A percentile compares a stretch with the other conserved stretches of the same genome.
These are phyloP conservation scores for Aspiorhynchus laticeps DNA, from an alignment of 2,113 vertebrate species.

Conservation along the genomic window DNA sequence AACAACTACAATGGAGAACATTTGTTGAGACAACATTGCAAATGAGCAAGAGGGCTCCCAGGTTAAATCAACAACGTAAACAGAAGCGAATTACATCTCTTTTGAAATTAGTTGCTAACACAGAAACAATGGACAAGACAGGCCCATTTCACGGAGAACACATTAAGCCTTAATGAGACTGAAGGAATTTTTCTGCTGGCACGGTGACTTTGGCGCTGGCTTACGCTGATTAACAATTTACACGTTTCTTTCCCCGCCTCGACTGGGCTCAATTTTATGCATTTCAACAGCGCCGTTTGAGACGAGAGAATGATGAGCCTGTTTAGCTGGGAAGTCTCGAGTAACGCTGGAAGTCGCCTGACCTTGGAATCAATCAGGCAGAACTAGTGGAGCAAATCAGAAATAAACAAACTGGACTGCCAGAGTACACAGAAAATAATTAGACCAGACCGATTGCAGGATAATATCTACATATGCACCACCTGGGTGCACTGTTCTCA, in stretches of 20 bases:
- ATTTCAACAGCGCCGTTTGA: constrained; percentile 54
- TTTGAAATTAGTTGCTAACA: constrained; percentile 72
- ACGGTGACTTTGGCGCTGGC: constrained; percentile 14
- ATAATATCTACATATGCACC: constrained; percentile 52
- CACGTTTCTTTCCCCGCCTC: constrained; percentile 53
- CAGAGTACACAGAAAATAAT: constrained; percentile 52
- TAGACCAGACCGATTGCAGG: constrained; percentile 55
- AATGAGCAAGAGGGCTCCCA: constrained; percentile 61
- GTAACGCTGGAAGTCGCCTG: constrained; percentile 27
- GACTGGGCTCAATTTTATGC: constrained; percentile 47
- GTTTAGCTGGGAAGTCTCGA: constrained; percentile 54
- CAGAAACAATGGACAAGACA: constrained; percentile 62
- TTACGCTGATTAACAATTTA: constrained; percentile 70
- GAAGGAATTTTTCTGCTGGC: constrained; percentile 62
- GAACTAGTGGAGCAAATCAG: constrained; percentile 62
- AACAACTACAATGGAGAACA: too few species aligned
- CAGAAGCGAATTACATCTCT: constrained; percentile 63
- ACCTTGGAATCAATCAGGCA: constrained; percentile 70
- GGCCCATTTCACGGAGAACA: constrained; percentile 58
- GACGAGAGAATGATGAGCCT: neutral
- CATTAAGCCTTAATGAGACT: constrained; percentile 68
- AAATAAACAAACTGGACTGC: constrained; percentile 60
- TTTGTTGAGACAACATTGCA: constrained; percentile 27
- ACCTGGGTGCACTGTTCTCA: constrained; percentile 57
- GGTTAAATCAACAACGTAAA: constrained; percentile 67